phyloP scores from a whole-genome alignment of 1,140 invertebrate genomes.

The Diabrotica undecimpunctata region DNA sequence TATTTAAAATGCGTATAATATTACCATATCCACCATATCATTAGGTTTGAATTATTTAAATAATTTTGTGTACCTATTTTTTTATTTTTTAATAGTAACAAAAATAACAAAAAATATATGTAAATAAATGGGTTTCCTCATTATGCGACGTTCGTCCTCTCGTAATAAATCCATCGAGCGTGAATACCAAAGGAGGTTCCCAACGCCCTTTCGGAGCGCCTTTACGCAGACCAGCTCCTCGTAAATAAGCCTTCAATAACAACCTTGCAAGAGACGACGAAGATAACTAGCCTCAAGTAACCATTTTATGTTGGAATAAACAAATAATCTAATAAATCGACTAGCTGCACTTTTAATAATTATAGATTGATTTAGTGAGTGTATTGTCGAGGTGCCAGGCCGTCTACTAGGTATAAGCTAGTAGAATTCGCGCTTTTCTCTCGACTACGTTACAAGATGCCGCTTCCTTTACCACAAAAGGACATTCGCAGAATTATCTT shows the following conservation, averaged over 20 bases:
- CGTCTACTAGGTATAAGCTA: constrained; percentile 26
- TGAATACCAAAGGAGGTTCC: not conserved
- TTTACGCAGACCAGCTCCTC: not conserved
- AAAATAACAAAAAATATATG: too few species aligned
- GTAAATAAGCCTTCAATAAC: constrained; percentile 22
- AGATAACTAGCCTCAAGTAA: constrained; percentile 18
- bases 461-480: constrained; percentile 30
- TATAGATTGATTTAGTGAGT: constrained; percentile 35
- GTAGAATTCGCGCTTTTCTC: not conserved
- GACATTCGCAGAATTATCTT: constrained; percentile 15
- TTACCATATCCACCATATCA: too few species aligned
- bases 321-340: constrained; percentile 32
- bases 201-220: not conserved
- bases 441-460: constrained; percentile 7
- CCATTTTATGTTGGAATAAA: constrained; percentile 24
- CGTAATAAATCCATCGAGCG: not conserved
- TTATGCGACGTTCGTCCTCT: not conserved
- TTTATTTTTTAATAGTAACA: too few species aligned
- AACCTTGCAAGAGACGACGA: not conserved
- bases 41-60: too few species aligned
- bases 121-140: not conserved
- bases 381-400: constrained; percentile 35
- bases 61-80: too few species aligned
- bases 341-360: constrained; percentile 26
- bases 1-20: too few species aligned